A percentile compares a stretch with the other conserved stretches of the same genome.
Evolutionary conservation across 2,888 invertebrate genomes (phyloP).

Genomic region (Allygus modestus): DNA sequence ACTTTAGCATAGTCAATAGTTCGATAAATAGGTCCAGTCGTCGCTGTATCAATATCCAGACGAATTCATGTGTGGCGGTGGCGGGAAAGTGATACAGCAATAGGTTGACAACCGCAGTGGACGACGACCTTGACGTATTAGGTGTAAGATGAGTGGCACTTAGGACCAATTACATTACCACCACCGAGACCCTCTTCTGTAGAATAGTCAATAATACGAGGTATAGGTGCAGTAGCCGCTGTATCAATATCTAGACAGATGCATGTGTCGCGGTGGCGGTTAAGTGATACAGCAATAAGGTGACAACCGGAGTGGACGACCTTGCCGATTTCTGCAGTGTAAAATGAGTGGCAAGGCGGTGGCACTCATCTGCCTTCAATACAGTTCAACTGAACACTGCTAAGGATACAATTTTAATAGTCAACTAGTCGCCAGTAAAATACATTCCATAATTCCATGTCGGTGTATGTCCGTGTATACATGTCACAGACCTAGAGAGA

Average conservation of each 20-base stretch:
- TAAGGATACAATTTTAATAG: too few relatives aligned
- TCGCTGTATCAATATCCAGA: background rate
- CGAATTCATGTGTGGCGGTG: background rate
- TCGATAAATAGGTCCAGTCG: background rate
- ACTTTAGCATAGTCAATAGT: background rate
- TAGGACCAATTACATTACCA: too few relatives aligned
- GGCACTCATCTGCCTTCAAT: background rate
- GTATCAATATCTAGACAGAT: background rate
- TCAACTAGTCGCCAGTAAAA: too few relatives aligned
- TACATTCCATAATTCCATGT: too few relatives aligned
- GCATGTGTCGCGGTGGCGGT: background rate
- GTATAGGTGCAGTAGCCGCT: background rate
- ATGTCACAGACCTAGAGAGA: too few relatives aligned
- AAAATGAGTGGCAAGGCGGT: background rate
- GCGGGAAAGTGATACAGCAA: background rate
- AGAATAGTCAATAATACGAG: background rate
- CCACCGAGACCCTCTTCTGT: too few relatives aligned
- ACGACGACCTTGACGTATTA: too few relatives aligned
- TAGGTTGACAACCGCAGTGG: background rate
- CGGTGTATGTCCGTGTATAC: too few relatives aligned
- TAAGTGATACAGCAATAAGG: conserved; percentile 22
- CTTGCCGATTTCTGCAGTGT: background rate
- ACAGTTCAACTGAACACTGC: too few relatives aligned
- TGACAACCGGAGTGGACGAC: background rate
- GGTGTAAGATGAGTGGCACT: too few relatives aligned